Evolutionary conservation across 2,888 invertebrate species (phyloP).

Genomic region (Taenaris catops): DNA sequence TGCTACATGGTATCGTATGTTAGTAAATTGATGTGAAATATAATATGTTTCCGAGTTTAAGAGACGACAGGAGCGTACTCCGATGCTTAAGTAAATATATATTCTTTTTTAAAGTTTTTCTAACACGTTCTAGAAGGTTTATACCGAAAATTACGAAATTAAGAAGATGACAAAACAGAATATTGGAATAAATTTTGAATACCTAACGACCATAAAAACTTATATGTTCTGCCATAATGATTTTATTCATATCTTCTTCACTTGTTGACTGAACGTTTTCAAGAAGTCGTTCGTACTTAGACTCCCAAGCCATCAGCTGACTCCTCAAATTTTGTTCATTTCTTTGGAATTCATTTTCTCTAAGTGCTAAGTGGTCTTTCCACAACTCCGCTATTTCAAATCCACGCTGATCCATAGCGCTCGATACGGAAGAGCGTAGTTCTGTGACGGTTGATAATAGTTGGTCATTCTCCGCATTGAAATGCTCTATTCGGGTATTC

Average conservation of each 20-base stretch:
- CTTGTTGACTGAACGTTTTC: conserved; percentile 65
- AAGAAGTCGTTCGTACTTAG: conserved; percentile 65
- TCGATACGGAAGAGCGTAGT: conserved; percentile 63
- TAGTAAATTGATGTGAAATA: too few species aligned
- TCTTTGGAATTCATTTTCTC: conserved; percentile 81
- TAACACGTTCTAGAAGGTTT: too few species aligned
- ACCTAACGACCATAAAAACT: too few species aligned
- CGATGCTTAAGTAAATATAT: too few species aligned
- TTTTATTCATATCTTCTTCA: conserved; percentile 67
- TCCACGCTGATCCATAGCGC: conserved; percentile 83
- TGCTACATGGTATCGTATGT: too few species aligned
- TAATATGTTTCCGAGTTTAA: too few species aligned
- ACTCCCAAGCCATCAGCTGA: conserved; percentile 72
- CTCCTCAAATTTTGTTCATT: conserved; percentile 68
- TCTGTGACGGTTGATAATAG: conserved; percentile 66
- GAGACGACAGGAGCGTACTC: too few species aligned
- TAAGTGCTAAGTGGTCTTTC: conserved; percentile 83
- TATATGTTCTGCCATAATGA: conserved; percentile 58
- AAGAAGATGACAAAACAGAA: too few species aligned
- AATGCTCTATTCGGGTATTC: conserved; percentile 46
- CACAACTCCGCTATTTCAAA: conserved; percentile 84
- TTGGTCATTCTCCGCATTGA: conserved; percentile 65
- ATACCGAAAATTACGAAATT: too few species aligned
- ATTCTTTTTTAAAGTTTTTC: too few species aligned
- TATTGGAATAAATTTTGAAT: too few species aligned